Base-by-base conservation (phyloP, 2,113 vertebrate genomes). In the Corythornis madagascariensis region DNA sequence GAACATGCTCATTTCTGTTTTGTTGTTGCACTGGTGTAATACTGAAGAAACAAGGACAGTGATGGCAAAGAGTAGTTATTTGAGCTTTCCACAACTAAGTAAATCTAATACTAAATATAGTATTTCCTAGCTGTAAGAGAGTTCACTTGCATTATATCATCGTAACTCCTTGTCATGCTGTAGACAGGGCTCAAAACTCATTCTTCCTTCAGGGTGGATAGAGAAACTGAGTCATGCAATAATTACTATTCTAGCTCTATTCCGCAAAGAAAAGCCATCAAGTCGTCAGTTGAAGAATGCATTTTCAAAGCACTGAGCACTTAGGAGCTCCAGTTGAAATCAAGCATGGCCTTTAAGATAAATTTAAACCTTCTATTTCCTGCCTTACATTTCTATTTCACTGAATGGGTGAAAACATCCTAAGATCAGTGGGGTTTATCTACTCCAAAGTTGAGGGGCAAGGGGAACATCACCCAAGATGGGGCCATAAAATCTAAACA, bases 211-310 rank as follows among this genome's bases (percentile, higher is more conserved):
- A 63, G 70, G 57, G 31, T 78, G 45, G 45, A 76, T 2, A 91
- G 86, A 88, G 80, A 96, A 96, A 96, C 94, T 79, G 86, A 96
- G 92, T 78, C 90, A 90, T 57, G 42, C 71, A 86, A 56, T 57
- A 93, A 86, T 94, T 45, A 53, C 53, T 86, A 4, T 56, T 84
- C 55, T 73, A 77, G 52, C n/a, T 93, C 67, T 42, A 79, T 76
- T 83, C 48, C 25, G 48, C 48, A 50, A 50, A 60, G 59, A 76
- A 63, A 86, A 84, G 20, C 59, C 74, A 75, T 90, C 78, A 76
- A 83, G 16, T 26, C 83, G 55, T 52, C 83, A 82, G 74, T 5
- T 40, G 33, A 63, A 72, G 21, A 84, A 84, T 18, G 18, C 15
- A 69, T 92, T 84, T 95, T 90, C 63, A 84, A 78, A 76, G 42